Evolutionary conservation across 2,113 vertebrate species (phyloP).

Genomic region (Nerophis ophidion): DNA sequence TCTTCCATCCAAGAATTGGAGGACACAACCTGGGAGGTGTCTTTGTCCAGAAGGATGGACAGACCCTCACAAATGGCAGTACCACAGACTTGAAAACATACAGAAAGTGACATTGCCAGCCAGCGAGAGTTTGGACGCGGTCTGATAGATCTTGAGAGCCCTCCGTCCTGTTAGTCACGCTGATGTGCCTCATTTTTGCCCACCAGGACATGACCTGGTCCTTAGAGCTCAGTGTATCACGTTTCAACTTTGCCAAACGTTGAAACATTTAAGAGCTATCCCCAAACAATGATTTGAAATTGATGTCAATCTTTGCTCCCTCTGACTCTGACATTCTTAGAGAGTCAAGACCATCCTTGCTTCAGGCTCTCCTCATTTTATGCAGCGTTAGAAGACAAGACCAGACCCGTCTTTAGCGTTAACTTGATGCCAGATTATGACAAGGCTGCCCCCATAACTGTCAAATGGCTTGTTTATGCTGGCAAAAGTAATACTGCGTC

Average conservation of each 20-base stretch:
- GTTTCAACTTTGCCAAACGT: conserved; percentile 5
- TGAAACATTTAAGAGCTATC: conserved; percentile 7
- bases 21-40: conserved; percentile 44
- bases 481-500: background rate
- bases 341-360: conserved; percentile 34
- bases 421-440: conserved; percentile 25
- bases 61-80: conserved; percentile 29
- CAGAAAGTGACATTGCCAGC: conserved; percentile 42
- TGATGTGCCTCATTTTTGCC: conserved; percentile 3
- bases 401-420: conserved; percentile 34
- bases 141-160: conserved; percentile 26
- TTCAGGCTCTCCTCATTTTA: conserved; percentile 15
- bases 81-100: conserved; percentile 42
- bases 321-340: conserved; percentile 31
- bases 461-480: conserved; percentile 28
- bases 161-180: conserved; percentile 24
- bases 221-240: background rate
- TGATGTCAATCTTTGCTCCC: conserved; percentile 5
- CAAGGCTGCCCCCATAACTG: conserved; percentile 28
- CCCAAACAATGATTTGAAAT: conserved; percentile 2
- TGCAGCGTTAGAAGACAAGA: background rate
- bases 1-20: conserved; percentile 30
- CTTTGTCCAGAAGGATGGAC: conserved; percentile 42
- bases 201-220: background rate
- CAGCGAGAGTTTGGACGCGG: conserved; percentile 15